A percentile compares a stretch with the other conserved stretches of the same genome.
phyloP scores from a whole-genome alignment of 1,140 invertebrate species.

The Grapholita molesta region DNA sequence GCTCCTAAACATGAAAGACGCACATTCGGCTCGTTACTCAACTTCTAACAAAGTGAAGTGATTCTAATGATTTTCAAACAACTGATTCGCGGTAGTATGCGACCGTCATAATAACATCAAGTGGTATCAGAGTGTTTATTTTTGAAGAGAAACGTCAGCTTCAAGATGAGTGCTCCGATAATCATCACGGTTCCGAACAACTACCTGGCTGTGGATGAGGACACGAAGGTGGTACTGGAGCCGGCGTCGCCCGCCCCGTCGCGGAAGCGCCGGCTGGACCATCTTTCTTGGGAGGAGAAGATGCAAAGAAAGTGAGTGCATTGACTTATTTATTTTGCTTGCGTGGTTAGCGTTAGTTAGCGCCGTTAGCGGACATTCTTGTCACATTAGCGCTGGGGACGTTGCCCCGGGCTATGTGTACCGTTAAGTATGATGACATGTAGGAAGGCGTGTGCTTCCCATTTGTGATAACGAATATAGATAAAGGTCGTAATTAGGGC shows the following conservation, averaged over 20 bases:
- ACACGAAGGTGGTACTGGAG: constrained; percentile 66
- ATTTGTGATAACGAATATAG: background rate
- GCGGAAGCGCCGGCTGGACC: constrained; percentile 86
- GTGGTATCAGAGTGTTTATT: constrained; percentile 45
- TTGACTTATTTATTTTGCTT: constrained; percentile 29
- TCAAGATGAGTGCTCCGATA: constrained; percentile 72
- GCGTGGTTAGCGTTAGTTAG: constrained; percentile 37
- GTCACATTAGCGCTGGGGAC: constrained; percentile 19
- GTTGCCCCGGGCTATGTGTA: background rate
- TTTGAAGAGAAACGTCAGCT: constrained; percentile 16
- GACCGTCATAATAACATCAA: constrained; percentile 12
- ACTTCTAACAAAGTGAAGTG: constrained; percentile 11
- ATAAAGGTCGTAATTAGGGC: background rate
- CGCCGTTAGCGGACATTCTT: constrained; percentile 8
- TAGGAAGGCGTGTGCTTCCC: background rate
- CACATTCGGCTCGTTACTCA: constrained; percentile 28
- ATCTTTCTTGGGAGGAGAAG: constrained; percentile 90
- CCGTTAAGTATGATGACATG: constrained; percentile 7
- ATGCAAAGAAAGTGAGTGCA: constrained; percentile 87
- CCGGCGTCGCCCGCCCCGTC: constrained; percentile 63
- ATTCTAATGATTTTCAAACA: constrained; percentile 3
- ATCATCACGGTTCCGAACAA: constrained; percentile 78
- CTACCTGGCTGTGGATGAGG: constrained; percentile 77
- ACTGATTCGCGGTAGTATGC: constrained; percentile 19
- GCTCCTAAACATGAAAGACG: constrained; percentile 63